A percentile compares a stretch with the other conserved stretches of the same genome.
Conservation (phyloP, 2,113 vertebrate species). For the Pelvicachromis taeniatus region DNA sequence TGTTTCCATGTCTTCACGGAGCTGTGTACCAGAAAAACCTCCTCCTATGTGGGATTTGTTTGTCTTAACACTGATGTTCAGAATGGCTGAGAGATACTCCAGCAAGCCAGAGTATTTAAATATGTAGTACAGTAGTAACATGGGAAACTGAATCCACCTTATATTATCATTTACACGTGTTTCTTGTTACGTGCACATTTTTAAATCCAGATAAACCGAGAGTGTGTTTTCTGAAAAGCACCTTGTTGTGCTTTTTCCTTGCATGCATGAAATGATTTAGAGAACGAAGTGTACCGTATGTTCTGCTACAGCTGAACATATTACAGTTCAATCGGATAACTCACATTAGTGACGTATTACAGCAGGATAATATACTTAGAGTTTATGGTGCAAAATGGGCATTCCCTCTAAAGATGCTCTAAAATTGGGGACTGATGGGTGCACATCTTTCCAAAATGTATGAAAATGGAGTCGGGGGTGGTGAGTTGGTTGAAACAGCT, state of each 20-base stretch:
- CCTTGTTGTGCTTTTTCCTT: background rate
- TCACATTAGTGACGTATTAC: background rate
- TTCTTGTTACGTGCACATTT: background rate
- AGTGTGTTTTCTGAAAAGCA: background rate
- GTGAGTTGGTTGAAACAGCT: background rate
- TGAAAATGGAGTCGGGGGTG: background rate
- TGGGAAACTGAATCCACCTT: background rate
- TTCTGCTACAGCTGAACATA: background rate
- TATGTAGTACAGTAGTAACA: background rate
- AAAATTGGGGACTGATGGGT: background rate
- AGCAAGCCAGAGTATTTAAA: background rate
- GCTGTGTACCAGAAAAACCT: background rate
- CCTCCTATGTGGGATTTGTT: background rate
- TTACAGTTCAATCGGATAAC: background rate
- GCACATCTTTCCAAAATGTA: background rate
- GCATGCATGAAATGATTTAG: fast-evolving
- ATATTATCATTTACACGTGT: background rate
- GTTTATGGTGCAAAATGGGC: background rate
- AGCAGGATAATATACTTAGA: background rate
- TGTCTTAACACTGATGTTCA: background rate
- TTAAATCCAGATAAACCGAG: background rate
- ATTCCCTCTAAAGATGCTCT: background rate
- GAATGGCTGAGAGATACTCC: background rate
- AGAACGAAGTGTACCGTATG: fast-evolving
- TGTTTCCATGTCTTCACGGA: background rate